Evolutionary conservation across 2,113 vertebrate genomes (phyloP).

Genomic region (Zosterops pallidus): DNA sequence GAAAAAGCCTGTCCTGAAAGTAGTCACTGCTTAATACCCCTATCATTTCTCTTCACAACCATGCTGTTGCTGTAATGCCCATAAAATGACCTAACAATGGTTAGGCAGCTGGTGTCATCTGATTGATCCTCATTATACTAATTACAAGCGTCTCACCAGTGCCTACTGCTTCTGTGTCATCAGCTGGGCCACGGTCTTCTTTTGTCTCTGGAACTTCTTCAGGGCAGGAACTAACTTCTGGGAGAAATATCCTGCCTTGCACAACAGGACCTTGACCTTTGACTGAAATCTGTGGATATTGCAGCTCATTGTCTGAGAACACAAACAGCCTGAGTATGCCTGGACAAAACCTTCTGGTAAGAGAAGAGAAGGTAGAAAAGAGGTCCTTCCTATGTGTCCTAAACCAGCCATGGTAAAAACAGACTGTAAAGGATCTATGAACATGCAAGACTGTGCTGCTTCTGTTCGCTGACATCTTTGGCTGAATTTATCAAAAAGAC

Average conservation of each 20-base stretch:
- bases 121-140: not conserved
- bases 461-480: not conserved
- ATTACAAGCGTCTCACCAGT: not conserved
- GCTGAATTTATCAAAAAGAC: conserved; percentile 31
- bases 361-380: not conserved
- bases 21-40: not conserved
- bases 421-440: not conserved
- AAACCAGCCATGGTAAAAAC: not conserved
- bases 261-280: conserved; percentile 15
- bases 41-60: conserved; percentile 10
- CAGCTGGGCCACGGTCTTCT: not conserved
- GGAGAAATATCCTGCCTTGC: not conserved
- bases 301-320: not conserved
- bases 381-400: not conserved
- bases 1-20: conserved; percentile 7
- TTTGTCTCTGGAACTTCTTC: not conserved
- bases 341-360: not conserved
- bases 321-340: not conserved
- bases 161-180: not conserved
- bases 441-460: not conserved
- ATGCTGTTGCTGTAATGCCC: not conserved
- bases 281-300: not conserved
- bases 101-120: not conserved
- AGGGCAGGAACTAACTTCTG: not conserved
- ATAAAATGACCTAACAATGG: conserved; percentile 8